Conservation (phyloP, 1,140 invertebrate species). For the Meloidogyne hapla region DNA sequence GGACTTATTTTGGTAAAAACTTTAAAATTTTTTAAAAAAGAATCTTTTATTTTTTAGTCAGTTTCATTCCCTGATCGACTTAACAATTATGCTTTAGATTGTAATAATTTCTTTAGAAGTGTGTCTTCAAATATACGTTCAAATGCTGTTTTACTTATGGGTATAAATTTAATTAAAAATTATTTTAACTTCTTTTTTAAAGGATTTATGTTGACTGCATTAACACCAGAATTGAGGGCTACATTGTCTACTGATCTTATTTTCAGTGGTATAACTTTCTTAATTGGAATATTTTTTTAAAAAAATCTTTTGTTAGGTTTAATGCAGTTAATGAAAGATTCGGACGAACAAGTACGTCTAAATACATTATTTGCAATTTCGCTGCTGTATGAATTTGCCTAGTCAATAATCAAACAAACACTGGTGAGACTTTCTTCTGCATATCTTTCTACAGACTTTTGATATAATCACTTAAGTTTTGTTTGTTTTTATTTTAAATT, state of each 20-base stretch:
- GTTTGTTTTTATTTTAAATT: too few relatives aligned
- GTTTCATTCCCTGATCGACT: constrained; percentile 58
- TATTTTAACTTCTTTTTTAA: neutral
- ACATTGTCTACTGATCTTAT: constrained; percentile 60
- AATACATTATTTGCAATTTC: constrained; percentile 56
- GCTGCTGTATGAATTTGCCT: constrained; percentile 52
- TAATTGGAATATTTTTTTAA: neutral
- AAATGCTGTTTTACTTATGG: constrained; percentile 58
- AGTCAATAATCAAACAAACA: neutral
- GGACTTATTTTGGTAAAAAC: constrained; percentile 45
- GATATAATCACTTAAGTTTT: too few relatives aligned
- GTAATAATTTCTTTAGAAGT: constrained; percentile 61
- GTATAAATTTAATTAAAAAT: constrained; percentile 3
- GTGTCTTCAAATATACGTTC: constrained; percentile 50
- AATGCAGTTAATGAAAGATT: constrained; percentile 52
- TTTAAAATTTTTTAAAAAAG: constrained; percentile 11
- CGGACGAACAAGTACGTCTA: constrained; percentile 54
- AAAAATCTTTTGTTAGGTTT: constrained; percentile 48
- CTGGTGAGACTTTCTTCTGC: neutral
- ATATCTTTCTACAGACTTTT: neutral
- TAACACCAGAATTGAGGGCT: constrained; percentile 52
- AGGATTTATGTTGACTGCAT: constrained; percentile 43
- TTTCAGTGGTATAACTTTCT: constrained; percentile 48
- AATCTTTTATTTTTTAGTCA: constrained; percentile 28
- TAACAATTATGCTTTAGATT: constrained; percentile 57